These are phyloP conservation scores for Zaprionus obscuricornis DNA, from an alignment of 2,888 invertebrate species.

Conservation along the genomic window DNA sequence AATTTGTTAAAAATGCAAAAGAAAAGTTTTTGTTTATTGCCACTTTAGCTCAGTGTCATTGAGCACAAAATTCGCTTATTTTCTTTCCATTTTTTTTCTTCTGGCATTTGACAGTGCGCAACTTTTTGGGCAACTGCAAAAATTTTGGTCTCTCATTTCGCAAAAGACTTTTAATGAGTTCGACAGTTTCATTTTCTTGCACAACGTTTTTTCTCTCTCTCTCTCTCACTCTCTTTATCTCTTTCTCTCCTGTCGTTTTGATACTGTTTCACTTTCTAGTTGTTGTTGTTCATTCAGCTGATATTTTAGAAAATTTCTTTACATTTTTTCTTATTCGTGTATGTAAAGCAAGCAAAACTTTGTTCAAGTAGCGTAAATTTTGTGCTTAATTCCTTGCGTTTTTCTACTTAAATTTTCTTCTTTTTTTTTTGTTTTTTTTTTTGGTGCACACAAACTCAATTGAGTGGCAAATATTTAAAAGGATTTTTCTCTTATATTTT, in stretches of 20 bases:
- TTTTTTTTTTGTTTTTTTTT: too few species aligned
- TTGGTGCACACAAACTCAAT: too few species aligned
- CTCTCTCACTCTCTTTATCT: not conserved
- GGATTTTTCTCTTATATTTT: too few species aligned
- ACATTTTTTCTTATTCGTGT: too few species aligned
- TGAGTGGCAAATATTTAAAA: too few species aligned
- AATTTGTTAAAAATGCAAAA: too few species aligned
- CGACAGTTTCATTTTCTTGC: constrained; percentile 38
- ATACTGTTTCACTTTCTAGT: constrained; percentile 37
- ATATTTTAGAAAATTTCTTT: constrained; percentile 54
- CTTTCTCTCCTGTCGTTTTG: constrained; percentile 1
- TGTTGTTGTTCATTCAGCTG: constrained; percentile 45
- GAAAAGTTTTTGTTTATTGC: too few species aligned
- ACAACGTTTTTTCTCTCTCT: constrained; percentile 20
- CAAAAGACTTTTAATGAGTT: constrained; percentile 71
- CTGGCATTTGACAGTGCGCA: constrained; percentile 2
- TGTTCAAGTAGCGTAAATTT: constrained; percentile 53
- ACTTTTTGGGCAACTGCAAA: constrained; percentile 46
- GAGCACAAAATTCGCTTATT: not conserved
- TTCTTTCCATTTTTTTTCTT: too few species aligned
- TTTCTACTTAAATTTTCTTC: too few species aligned
- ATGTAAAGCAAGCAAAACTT: constrained; percentile 51
- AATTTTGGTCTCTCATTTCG: constrained; percentile 22
- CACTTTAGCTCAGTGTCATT: constrained; percentile 16
- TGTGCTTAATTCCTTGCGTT: constrained; percentile 36